Conservation (phyloP, 2,797 vertebrate genomes). For the Sebastes variabilis region DNA sequence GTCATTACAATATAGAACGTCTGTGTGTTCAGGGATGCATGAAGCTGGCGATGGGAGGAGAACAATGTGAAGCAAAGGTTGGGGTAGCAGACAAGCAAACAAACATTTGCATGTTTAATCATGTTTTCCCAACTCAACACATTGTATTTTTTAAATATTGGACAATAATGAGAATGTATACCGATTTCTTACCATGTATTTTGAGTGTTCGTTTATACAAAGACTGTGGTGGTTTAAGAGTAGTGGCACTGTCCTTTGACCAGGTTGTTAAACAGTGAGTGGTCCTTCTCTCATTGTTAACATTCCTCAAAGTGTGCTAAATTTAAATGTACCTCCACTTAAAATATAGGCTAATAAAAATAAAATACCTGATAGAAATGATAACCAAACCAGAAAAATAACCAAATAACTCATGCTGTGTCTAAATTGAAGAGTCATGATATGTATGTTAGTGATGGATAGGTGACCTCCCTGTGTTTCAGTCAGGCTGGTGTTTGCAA, state of each 20-base stretch:
- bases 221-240: neutral
- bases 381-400: neutral
- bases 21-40: neutral
- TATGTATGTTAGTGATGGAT: neutral
- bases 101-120: neutral
- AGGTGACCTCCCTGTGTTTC: neutral
- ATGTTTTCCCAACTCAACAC: neutral
- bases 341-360: neutral
- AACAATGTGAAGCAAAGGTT: neutral
- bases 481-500: neutral
- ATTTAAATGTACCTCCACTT: neutral
- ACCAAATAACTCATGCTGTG: neutral
- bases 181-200: neutral
- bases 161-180: neutral
- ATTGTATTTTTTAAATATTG: neutral
- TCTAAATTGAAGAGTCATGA: neutral
- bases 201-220: neutral
- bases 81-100: neutral
- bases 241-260: neutral
- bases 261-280: neutral
- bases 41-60: neutral
- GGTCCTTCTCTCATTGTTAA: neutral
- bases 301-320: neutral
- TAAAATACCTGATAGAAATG: neutral
- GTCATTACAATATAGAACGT: neutral